A percentile compares a stretch with the other conserved stretches of the same genome.
These are phyloP conservation scores for Mycetomoellerius zeteki DNA, from an alignment of 1,140 invertebrate genomes.

Conservation along the genomic window DNA sequence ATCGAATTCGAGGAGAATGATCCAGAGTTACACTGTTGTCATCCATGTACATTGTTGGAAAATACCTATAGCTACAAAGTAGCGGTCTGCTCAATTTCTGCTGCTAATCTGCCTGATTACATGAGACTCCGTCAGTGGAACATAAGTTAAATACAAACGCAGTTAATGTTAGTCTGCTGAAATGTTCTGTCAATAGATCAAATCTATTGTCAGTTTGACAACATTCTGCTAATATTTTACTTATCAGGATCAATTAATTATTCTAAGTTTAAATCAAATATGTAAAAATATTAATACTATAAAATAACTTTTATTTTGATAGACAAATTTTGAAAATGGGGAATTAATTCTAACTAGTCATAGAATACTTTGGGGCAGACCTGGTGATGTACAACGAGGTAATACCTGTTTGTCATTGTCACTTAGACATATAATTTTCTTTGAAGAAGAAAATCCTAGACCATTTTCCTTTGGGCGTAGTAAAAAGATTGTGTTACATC, in stretches of 20 bases:
- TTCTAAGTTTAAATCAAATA: conserved; percentile 27
- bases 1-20: too few relatives aligned
- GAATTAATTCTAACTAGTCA: conserved; percentile 93
- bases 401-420: conserved; percentile 90
- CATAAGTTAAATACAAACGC: too few relatives aligned
- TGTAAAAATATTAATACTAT: not conserved
- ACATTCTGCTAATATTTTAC: too few relatives aligned
- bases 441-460: conserved; percentile 92
- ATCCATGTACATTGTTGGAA: too few relatives aligned
- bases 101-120: too few relatives aligned
- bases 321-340: conserved; percentile 94
- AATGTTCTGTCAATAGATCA: too few relatives aligned
- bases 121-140: too few relatives aligned
- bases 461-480: conserved; percentile 92
- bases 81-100: too few relatives aligned
- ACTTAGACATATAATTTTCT: conserved; percentile 91
- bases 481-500: conserved; percentile 93
- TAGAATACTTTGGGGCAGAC: conserved; percentile 93
- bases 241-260: conserved; percentile 48
- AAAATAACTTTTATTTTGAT: conserved; percentile 75
- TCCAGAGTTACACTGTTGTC: too few relatives aligned
- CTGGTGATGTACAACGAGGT: conserved; percentile 90
- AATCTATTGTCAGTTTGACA: too few relatives aligned
- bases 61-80: too few relatives aligned
- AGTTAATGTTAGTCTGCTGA: too few relatives aligned